Evolutionary conservation across 35 echinoderm and acorn worm genomes (phyloP).

Genomic region (Heliocidaris tuberculata): DNA sequence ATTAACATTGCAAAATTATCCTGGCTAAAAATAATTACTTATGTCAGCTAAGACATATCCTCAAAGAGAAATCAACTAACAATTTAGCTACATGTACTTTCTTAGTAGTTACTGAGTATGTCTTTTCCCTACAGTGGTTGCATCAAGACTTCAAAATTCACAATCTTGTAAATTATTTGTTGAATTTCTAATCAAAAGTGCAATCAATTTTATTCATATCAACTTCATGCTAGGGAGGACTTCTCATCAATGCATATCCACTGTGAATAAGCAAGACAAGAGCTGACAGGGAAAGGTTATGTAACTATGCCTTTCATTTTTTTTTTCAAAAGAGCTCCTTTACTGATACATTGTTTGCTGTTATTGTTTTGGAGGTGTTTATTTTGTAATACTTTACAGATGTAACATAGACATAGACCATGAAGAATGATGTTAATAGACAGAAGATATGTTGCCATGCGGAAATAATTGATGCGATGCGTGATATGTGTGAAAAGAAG

Average conservation of each 20-base stretch:
- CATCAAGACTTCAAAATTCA: no score
- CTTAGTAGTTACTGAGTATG: no score
- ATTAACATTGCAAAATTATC: background rate
- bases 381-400: background rate
- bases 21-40: background rate
- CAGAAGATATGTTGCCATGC: background rate
- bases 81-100: no score
- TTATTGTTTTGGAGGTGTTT: background rate
- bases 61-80: no score
- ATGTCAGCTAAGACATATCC: background rate
- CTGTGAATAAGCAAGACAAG: no score
- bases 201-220: background rate
- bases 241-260: background rate
- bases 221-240: background rate
- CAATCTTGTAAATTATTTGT: no score
- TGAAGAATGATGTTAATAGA: background rate
- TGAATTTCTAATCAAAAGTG: background rate
- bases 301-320: no score
- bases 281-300: no score
- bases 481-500: background rate
- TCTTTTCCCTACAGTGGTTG: no score
- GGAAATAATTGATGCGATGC: background rate
- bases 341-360: background rate
- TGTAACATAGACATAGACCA: background rate
- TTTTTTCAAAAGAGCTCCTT: background rate